Conservation (phyloP, 2,113 vertebrate genomes). For the Protobothrops flavoviridis region DNA sequence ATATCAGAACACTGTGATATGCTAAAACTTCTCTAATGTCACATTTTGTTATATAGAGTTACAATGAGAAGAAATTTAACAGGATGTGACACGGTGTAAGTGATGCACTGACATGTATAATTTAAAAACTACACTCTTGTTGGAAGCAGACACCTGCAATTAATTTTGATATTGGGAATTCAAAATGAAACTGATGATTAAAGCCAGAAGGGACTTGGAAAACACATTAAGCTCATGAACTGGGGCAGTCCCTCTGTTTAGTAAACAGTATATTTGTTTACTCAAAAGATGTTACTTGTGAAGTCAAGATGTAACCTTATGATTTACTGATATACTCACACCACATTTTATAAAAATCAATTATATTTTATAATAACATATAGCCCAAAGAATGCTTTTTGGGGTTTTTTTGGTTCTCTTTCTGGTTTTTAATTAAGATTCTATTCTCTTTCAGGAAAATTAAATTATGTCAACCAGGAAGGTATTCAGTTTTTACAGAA, state of each 20-base stretch:
- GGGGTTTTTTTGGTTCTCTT: not conserved
- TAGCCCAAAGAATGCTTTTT: not conserved
- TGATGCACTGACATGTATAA: slow-evolving; percentile 62
- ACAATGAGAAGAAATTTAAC: slow-evolving; percentile 57
- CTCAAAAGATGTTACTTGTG: not conserved
- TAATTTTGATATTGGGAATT: slow-evolving; percentile 64
- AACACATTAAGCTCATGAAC: slow-evolving; percentile 41
- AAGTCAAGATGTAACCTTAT: slow-evolving; percentile 12
- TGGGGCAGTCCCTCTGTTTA: slow-evolving; percentile 37
- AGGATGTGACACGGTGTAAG: slow-evolving; percentile 60
- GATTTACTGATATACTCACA: slow-evolving; percentile 15
- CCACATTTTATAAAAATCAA: not conserved
- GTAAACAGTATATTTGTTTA: slow-evolving; percentile 23
- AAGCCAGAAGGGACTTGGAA: slow-evolving; percentile 58
- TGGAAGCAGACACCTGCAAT: slow-evolving; percentile 66
- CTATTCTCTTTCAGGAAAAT: slow-evolving; percentile 8
- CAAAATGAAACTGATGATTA: slow-evolving; percentile 61
- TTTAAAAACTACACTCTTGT: slow-evolving; percentile 60
- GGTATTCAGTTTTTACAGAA: not conserved
- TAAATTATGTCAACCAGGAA: slow-evolving; percentile 4
- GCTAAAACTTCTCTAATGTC: slow-evolving; percentile 58
- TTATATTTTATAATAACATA: not conserved
- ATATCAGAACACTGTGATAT: slow-evolving; percentile 36
- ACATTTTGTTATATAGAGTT: slow-evolving; percentile 53
- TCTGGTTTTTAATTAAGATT: not conserved